Conservation (phyloP, 2,888 invertebrate species). For the Aporophyla nigra region DNA sequence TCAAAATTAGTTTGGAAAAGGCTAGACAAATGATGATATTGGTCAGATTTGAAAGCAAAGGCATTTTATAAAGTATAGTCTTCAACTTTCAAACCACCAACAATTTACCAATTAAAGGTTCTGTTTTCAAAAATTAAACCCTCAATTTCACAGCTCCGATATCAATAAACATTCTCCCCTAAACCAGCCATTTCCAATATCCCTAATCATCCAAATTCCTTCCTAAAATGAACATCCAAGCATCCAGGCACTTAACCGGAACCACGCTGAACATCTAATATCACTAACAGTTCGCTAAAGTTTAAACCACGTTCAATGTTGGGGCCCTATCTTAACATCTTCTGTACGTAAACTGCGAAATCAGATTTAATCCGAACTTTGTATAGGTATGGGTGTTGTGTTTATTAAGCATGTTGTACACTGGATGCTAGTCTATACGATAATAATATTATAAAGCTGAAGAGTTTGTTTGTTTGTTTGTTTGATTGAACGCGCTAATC, state of each 20-base stretch:
- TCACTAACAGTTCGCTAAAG: conserved; percentile 40
- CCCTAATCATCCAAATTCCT: conserved; percentile 14
- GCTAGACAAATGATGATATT: too few species aligned
- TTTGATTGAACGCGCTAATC: too few species aligned
- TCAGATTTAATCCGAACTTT: conserved; percentile 62
- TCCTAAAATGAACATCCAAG: conserved; percentile 31
- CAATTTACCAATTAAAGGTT: background rate
- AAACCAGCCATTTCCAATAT: background rate
- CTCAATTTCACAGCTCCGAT: background rate
- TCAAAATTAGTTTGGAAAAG: too few species aligned
- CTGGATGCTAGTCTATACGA: too few species aligned
- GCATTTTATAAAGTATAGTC: background rate
- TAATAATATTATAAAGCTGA: too few species aligned
- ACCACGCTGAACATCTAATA: conserved; percentile 36
- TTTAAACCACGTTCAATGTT: conserved; percentile 47
- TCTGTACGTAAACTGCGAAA: conserved; percentile 36
- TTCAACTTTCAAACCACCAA: background rate
- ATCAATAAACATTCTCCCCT: background rate
- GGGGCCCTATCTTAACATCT: conserved; percentile 17
- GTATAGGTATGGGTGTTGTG: conserved; percentile 42
- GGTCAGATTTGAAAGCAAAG: background rate
- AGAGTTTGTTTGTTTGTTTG: too few species aligned
- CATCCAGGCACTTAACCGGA: conserved; percentile 21
- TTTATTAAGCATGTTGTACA: conserved; percentile 16
- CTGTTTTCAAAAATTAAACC: background rate